These are phyloP conservation scores for Platynereis dumerilii DNA, from an alignment of 2,888 invertebrate genomes.

Conservation along the genomic window DNA sequence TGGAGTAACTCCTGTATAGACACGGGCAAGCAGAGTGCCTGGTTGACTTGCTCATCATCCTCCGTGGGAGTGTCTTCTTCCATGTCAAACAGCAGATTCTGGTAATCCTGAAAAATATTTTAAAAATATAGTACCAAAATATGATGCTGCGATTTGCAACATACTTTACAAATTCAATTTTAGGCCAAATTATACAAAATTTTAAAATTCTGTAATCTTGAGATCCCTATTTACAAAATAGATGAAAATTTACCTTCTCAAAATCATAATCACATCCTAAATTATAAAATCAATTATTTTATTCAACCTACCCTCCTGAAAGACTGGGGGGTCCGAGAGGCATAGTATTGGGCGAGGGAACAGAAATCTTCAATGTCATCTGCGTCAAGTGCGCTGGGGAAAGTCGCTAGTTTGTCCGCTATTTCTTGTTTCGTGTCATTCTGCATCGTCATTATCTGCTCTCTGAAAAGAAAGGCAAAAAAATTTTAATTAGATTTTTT, in stretches of 20 bases:
- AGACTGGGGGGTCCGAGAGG: constrained; percentile 88
- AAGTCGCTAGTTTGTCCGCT: constrained; percentile 30
- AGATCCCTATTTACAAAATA: no score
- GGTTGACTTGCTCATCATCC: constrained; percentile 69
- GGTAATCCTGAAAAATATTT: constrained; percentile 64
- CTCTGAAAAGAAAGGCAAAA: constrained; percentile 43
- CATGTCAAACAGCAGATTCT: constrained; percentile 65
- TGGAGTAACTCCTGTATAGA: constrained; percentile 91
- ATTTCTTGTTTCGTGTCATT: constrained; percentile 51
- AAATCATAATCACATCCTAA: no score
- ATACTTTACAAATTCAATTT: no score
- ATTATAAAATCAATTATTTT: no score
- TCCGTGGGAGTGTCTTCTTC: constrained; percentile 53
- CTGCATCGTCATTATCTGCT: constrained; percentile 53
- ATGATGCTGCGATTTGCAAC: no score
- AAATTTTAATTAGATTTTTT: no score
- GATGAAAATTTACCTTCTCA: no score
- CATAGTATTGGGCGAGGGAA: constrained; percentile 94
- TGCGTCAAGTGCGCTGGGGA: constrained; percentile 75
- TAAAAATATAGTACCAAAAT: background rate
- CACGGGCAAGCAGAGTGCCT: constrained; percentile 94
- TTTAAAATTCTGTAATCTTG: no score
- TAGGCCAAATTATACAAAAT: no score
- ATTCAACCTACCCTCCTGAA: constrained; percentile 82
- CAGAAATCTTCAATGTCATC: constrained; percentile 97